phyloP scores from a whole-genome alignment of 2,113 vertebrate genomes.

The Xiphophorus hellerii region DNA sequence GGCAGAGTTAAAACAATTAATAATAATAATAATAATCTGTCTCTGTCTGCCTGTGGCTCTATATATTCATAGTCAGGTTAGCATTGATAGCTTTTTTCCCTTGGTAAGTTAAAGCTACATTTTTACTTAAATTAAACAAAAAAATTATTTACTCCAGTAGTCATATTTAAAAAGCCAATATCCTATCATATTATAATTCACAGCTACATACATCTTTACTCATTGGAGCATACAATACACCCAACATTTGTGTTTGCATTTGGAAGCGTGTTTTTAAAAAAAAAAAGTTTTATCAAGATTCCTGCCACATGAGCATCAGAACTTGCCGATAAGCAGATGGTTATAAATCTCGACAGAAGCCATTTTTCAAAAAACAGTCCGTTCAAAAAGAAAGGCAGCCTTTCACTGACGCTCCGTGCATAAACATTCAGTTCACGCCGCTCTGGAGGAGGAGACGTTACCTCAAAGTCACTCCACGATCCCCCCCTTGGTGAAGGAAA shows the following conservation, averaged over 20 bases:
- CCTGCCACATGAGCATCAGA: neutral
- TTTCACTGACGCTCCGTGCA: neutral
- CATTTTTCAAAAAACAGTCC: neutral
- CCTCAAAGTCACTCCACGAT: slow-evolving; percentile 63
- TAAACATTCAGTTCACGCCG: slow-evolving; percentile 11
- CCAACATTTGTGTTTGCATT: neutral
- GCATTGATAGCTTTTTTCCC: no score
- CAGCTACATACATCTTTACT: neutral
- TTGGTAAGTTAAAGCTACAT: neutral
- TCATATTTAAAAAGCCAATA: neutral
- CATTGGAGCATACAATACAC: neutral
- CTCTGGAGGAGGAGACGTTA: slow-evolving; percentile 28
- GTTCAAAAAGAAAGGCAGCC: neutral
- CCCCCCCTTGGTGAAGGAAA: slow-evolving; percentile 52
- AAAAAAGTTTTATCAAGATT: neutral
- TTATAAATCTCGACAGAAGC: neutral
- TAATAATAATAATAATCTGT: no score
- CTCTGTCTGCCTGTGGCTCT: no score
- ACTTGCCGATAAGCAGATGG: neutral
- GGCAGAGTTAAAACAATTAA: no score
- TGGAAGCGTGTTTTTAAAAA: neutral
- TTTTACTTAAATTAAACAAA: no score
- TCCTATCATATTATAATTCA: neutral
- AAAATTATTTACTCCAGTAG: neutral
- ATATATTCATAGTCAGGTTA: no score